Evolutionary conservation across 1,140 invertebrate genomes (phyloP).

Genomic region (Oncopeltus fasciatus): DNA sequence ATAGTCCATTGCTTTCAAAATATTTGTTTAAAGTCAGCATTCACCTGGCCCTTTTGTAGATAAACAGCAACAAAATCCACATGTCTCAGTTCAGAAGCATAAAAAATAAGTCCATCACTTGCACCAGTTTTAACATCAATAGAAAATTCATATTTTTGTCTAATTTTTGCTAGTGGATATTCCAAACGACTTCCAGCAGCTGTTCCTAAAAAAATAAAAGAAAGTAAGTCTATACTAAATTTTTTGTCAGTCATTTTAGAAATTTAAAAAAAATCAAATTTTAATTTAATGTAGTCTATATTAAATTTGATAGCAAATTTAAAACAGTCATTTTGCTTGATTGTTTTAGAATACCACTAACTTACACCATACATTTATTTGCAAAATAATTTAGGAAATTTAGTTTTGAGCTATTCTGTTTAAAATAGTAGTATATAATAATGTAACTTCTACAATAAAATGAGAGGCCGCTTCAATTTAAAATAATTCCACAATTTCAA

Average conservation of each 20-base stretch:
- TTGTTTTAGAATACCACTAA: too few relatives aligned
- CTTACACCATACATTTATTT: too few relatives aligned
- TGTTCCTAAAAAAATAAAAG: slow-evolving; percentile 37
- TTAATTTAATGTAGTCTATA: too few relatives aligned
- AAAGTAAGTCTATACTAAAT: not conserved
- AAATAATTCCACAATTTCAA: too few relatives aligned
- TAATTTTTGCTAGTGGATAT: slow-evolving; percentile 45
- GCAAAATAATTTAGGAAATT: too few relatives aligned
- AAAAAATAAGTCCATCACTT: slow-evolving; percentile 72
- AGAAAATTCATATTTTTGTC: slow-evolving; percentile 55
- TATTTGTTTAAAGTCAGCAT: slow-evolving; percentile 12
- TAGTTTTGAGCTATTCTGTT: too few relatives aligned
- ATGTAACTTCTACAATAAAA: too few relatives aligned
- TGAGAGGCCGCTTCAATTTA: too few relatives aligned
- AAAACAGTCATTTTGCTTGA: too few relatives aligned
- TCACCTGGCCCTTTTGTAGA: slow-evolving; percentile 61
- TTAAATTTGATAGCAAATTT: too few relatives aligned
- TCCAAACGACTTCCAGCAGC: slow-evolving; percentile 56
- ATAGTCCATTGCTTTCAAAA: not conserved
- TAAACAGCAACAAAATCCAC: slow-evolving; percentile 68
- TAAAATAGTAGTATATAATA: too few relatives aligned
- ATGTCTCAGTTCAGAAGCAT: slow-evolving; percentile 49
- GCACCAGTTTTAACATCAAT: slow-evolving; percentile 68
- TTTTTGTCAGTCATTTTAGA: not conserved
- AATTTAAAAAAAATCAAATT: not conserved